Conservation (phyloP, 2,113 vertebrate genomes). For the Sylvia atricapilla region DNA sequence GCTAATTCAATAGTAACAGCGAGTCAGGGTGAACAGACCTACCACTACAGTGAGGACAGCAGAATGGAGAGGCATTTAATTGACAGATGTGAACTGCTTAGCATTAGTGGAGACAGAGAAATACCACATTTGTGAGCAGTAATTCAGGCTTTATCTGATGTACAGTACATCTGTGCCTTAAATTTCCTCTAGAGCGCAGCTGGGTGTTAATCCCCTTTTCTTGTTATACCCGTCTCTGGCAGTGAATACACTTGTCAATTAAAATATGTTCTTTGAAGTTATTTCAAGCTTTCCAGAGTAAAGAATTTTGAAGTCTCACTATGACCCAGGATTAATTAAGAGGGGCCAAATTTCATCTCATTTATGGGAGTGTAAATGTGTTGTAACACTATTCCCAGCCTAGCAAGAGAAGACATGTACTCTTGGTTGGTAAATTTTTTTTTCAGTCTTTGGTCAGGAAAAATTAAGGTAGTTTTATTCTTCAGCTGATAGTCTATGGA, state of each 20-base stretch:
- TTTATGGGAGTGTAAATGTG: slow-evolving; percentile 11
- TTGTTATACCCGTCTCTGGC: slow-evolving; percentile 9
- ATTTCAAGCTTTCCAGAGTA: slow-evolving; percentile 30
- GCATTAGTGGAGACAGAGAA: slow-evolving; percentile 25
- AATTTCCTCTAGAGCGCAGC: slow-evolving; percentile 22
- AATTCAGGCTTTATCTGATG: not conserved
- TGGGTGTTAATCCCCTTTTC: slow-evolving; percentile 52
- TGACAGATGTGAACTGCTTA: slow-evolving; percentile 1
- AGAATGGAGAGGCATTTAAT: not conserved
- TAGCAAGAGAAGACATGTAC: not conserved
- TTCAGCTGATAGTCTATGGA: not conserved
- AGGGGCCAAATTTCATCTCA: slow-evolving; percentile 25
- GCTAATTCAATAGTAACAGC: not conserved
- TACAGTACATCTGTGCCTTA: not conserved
- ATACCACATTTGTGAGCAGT: not conserved
- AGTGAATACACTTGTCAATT: slow-evolving; percentile 47
- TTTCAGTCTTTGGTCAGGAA: not conserved
- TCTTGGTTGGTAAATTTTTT: not conserved
- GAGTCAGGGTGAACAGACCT: not conserved
- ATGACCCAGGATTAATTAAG: slow-evolving; percentile 36
- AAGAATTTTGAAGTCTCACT: slow-evolving; percentile 18
- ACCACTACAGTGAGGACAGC: not conserved
- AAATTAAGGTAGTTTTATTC: not conserved
- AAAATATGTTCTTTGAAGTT: slow-evolving; percentile 52
- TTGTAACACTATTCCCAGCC: not conserved